Base-by-base conservation (phyloP, 2,113 vertebrate species). In the Hippocampus zosterae region DNA sequence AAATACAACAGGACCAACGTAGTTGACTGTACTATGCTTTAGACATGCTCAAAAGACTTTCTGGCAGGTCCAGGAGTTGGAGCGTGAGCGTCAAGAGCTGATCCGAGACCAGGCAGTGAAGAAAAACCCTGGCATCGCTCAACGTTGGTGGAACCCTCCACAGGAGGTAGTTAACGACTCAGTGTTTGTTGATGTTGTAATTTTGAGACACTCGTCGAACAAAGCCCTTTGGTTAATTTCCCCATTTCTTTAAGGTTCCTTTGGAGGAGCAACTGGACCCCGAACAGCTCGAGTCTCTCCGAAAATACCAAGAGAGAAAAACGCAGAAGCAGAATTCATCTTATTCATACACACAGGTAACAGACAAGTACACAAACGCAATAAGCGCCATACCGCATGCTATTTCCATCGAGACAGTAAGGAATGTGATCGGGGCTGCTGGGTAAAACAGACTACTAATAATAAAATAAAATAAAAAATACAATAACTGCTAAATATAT, bases 91-190 rank as follows among this genome's bases (percentile, higher is more conserved):
- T 53, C 89, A 94, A 67, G 96, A 98, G 61, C 93, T 99, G 62
- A 98, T 99, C 77, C 92, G 86, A 80, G 97, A 93, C 71, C 97
- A 99, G 90, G 97, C 96, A 0, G 94, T 99, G 65, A 98, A 95
- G 91, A 99, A 97, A 72, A 99, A 99, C 23, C 95, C 96, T 0
- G 93, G 83, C 44, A 98, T 98, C 29, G 95, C 96, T 0, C 85
- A 93, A 5, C 98, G 98, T 70, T 99, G 96, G 97, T 99, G 97
- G 97, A 98, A 99, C 53, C 97, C 96, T 56, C 96, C 97, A 7
- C 94, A 95, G 15, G 96, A 98, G 81, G 96, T 90, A 93, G 74
- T 81, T 83, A 19, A 46, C 2, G 8, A 2, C 59, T 65, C 0
- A 7, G 12, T 60, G 1, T 52, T 16, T 23, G 12, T 29, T 46